phyloP scores from a whole-genome alignment of 2,797 vertebrate species.

The Scolopax bukidnonensis region DNA sequence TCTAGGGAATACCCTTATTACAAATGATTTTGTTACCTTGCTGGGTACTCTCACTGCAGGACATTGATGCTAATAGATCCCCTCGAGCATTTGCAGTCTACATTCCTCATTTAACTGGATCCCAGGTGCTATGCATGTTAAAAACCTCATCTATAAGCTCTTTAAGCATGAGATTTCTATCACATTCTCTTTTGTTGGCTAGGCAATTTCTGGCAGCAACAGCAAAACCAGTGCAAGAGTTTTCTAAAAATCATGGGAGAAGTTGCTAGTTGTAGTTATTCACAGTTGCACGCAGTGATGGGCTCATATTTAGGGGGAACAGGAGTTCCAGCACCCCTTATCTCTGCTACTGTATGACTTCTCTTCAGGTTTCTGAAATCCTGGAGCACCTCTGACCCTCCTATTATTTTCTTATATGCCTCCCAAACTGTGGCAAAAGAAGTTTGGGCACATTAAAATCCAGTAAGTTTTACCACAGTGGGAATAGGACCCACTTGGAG shows the following conservation, averaged over 20 bases:
- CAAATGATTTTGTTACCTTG: conserved; percentile 48
- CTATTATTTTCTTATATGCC: not conserved
- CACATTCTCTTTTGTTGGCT: not conserved
- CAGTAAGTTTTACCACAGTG: not conserved
- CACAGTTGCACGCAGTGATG: not conserved
- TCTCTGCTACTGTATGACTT: not conserved
- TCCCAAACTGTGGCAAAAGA: not conserved
- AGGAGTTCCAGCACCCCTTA: not conserved
- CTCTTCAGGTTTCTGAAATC: not conserved
- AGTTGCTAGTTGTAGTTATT: not conserved
- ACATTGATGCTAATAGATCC: conserved; percentile 53
- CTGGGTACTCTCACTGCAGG: conserved; percentile 27
- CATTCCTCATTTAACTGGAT: conserved; percentile 45
- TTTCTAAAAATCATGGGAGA: not conserved
- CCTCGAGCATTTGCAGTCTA: conserved; percentile 33
- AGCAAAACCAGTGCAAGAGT: not conserved
- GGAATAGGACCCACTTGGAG: not conserved
- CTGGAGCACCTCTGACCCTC: not conserved
- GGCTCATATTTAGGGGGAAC: not conserved
- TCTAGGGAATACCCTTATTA: conserved; percentile 30
- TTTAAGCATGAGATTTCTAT: conserved; percentile 36
- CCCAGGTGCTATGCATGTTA: conserved; percentile 28
- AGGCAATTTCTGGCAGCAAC: not conserved
- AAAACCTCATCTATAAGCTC: conserved; percentile 58
- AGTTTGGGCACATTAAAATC: not conserved